Conservation (phyloP, 2,888 invertebrate species). For the Lepeophtheirus nordmannii region DNA sequence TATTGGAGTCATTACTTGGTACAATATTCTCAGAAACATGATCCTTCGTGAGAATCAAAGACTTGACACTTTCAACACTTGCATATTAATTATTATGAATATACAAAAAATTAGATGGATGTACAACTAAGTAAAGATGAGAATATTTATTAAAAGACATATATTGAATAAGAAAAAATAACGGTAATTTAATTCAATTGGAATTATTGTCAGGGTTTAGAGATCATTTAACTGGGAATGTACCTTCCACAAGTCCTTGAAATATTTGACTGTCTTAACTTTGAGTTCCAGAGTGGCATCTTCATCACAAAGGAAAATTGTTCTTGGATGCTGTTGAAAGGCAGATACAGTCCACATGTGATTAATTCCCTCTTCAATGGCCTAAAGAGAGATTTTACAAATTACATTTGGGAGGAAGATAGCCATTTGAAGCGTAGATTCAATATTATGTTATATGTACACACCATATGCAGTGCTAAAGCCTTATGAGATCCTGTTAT, state of each 20-base stretch:
- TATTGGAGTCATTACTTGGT: constrained; percentile 25
- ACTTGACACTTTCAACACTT: too few relatives aligned
- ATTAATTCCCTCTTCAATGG: constrained; percentile 93
- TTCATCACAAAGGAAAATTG: constrained; percentile 90
- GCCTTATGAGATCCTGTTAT: constrained; percentile 93
- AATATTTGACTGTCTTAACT: constrained; percentile 97
- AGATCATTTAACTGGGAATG: constrained; percentile 36
- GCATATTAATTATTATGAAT: too few relatives aligned
- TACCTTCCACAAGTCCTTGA: constrained; percentile 75
- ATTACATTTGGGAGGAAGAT: not conserved
- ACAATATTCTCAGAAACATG: not conserved
- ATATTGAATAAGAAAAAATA: too few relatives aligned
- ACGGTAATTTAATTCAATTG: too few relatives aligned
- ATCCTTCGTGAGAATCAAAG: not conserved
- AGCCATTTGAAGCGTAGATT: not conserved
- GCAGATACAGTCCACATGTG: constrained; percentile 99
- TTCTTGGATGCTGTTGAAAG: constrained; percentile 72
- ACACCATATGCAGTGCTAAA: constrained; percentile 70
- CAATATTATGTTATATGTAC: too few relatives aligned
- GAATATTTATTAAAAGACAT: too few relatives aligned
- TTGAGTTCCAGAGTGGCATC: constrained; percentile 89
- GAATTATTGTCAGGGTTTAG: not conserved
- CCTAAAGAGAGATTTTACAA: constrained; percentile 36
- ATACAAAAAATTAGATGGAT: too few relatives aligned
- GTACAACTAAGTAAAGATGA: too few relatives aligned